A percentile compares a stretch with the other conserved stretches of the same genome.
Evolutionary conservation across 2,888 invertebrate genomes (phyloP).

Genomic region (Phengaris alcon): DNA sequence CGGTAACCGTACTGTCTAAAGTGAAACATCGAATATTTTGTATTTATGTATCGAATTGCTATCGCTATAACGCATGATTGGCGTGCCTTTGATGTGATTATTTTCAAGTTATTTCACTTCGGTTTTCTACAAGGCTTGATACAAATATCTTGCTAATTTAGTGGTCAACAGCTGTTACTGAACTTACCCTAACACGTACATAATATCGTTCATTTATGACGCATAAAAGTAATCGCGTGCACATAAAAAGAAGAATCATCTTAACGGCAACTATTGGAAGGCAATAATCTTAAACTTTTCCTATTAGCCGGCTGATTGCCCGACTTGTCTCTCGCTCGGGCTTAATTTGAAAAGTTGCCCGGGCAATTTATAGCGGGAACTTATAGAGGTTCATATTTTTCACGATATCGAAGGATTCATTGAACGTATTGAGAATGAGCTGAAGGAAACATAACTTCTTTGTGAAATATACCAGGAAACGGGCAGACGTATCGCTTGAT

Average conservation of each 20-base stretch:
- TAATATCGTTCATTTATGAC: neutral
- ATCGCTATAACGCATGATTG: too few species aligned
- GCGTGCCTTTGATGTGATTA: too few species aligned
- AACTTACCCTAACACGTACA: too few species aligned
- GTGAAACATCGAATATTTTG: too few species aligned
- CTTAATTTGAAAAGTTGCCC: constrained; percentile 46
- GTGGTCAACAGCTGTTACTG: too few species aligned
- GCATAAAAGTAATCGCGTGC: constrained; percentile 12
- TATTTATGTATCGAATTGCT: too few species aligned
- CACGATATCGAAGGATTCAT: constrained; percentile 15
- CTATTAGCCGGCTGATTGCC: constrained; percentile 44
- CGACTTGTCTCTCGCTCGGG: constrained; percentile 41
- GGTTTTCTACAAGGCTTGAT: too few species aligned
- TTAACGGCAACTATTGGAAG: constrained; percentile 42
- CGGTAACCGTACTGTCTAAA: too few species aligned
- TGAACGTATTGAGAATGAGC: neutral
- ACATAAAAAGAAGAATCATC: constrained; percentile 33
- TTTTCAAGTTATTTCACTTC: too few species aligned
- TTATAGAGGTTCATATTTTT: constrained; percentile 35
- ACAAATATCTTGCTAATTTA: too few species aligned
- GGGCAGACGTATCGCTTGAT: too few species aligned
- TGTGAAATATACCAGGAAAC: neutral
- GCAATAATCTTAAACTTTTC: constrained; percentile 47
- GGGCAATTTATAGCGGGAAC: constrained; percentile 43
- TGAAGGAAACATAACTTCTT: neutral